Evolutionary conservation across 2,888 invertebrate genomes (phyloP), one percentile per base, ranked within the genome.

Genomic region (Omphaloscelis lunosa): DNA sequence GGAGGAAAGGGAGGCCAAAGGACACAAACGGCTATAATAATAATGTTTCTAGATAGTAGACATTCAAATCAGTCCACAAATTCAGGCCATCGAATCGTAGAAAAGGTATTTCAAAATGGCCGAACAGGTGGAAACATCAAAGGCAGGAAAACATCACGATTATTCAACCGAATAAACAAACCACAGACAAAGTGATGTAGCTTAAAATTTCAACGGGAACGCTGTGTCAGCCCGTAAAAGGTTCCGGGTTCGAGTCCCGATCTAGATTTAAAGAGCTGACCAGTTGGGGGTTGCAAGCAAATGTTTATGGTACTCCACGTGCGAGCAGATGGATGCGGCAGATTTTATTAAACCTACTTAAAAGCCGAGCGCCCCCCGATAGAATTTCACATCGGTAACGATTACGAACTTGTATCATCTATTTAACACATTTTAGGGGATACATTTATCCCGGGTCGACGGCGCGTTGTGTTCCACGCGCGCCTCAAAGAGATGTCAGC

Each of bases 231-330:
- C 81, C 83, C 86, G 85, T 90, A 89, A 90, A 89, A 85, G 86
- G 88, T 84, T 87, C 87, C 81, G 83, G 86, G 86, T 84, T 87
- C 72, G 83, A 88, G 82, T 85, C 79, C 84, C 84, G 83, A 85
- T 89, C 88, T 88, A 89, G 88, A 90, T 90, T 90, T 90, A 90
- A 89, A 90, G 90, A 88, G 89, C 86, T 89, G 90, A 88, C 86
- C 89, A 89, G 88, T 87, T 75, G 77, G 84, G 83, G 84, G 80
- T 61, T 83, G 86, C 84, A 88, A 88, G 85, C 90, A 89, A 90
- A 90, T 90, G 90, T 88, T 88, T 86, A 80, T 74, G 63, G 63
- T 72, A 63, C 53, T n/a, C 45, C 65, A 71, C 29, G 39, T 53
- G 12, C 4, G 53, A 85, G 58, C 12, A 4, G 2, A 15, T 72